phyloP scores from a whole-genome alignment of 2,113 vertebrate genomes.

The Manacus vitellinus region DNA sequence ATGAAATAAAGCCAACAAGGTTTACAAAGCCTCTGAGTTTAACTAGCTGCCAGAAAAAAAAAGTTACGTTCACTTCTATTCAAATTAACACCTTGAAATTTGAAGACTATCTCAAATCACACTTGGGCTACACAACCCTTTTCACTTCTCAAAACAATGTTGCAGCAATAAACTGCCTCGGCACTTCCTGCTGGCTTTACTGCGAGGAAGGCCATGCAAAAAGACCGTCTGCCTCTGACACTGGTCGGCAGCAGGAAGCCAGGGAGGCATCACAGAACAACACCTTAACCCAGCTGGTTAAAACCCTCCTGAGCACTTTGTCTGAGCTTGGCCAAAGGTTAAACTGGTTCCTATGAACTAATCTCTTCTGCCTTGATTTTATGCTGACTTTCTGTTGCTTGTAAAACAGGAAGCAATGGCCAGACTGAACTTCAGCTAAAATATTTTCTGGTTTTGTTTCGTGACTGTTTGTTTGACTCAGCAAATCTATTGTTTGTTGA shows the following conservation, averaged over 20 bases:
- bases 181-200: not conserved
- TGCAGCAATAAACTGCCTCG: not conserved
- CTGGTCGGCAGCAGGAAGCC: not conserved
- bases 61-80: not conserved
- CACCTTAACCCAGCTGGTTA: not conserved
- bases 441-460: not conserved
- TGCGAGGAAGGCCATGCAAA: accelerated
- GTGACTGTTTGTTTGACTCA: not conserved
- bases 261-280: not conserved
- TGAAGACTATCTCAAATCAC: not conserved
- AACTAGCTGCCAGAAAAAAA: not conserved
- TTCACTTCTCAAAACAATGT: not conserved
- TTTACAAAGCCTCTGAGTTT: not conserved
- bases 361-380: not conserved
- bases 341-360: not conserved
- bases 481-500: not conserved
- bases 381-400: not conserved
- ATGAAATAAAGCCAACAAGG: not conserved
- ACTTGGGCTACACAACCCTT: not conserved
- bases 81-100: not conserved
- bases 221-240: not conserved
- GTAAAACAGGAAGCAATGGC: slow-evolving; percentile 2
- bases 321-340: not conserved
- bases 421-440: not conserved
- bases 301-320: not conserved